Base-by-base conservation (phyloP, 2,797 vertebrate species). In the Falco concolor region DNA sequence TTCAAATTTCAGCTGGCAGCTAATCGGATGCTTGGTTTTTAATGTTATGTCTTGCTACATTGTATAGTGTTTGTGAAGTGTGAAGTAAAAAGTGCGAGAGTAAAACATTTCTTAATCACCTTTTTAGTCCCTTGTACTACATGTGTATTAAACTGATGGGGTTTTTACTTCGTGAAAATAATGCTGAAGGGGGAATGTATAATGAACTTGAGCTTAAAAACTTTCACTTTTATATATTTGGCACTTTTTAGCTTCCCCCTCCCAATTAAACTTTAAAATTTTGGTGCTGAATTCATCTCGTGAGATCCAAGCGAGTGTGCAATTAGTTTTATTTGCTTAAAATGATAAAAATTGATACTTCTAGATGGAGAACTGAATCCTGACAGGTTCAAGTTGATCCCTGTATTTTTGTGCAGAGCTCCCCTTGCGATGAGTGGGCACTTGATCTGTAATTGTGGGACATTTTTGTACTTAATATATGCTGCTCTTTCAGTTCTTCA, bases 401-500 rank as follows among this genome's bases (percentile, higher is more conserved):
- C 44, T 3, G 4, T 10, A 1, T 3, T 5, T 23, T 11, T 17
- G 54, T 3, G 44, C 27, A 4, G 68, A 32, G 68, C 54, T 60
- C 7, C 21, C 67, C 47, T 25, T 3, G 9, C 7, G 3, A 2
- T 9, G 50, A 9, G 19, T 3, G 42, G 28, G 22, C 32, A 3
- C 47, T 32, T 7, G 5, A 3, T 10, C 34, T 7, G 18, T 36
- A 13, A n/a, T 5, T 18, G 9, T 1, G 12, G 56, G 50, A 4
- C 5, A 4, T 12, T 45, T 38, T 19, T 23, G 1, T 34, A 3
- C 6, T 57, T 24, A 4, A 3, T 19, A 28, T 9, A 0, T 16
- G 32, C 36, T 72, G 5, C 9, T 24, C 11, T 44, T 30, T 2
- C 8, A 28, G 34, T 14, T 56, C 64, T 42, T 15, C 32, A 1